Conservation (phyloP, 2,113 vertebrate species). For the Cyprinodon variegatus region DNA sequence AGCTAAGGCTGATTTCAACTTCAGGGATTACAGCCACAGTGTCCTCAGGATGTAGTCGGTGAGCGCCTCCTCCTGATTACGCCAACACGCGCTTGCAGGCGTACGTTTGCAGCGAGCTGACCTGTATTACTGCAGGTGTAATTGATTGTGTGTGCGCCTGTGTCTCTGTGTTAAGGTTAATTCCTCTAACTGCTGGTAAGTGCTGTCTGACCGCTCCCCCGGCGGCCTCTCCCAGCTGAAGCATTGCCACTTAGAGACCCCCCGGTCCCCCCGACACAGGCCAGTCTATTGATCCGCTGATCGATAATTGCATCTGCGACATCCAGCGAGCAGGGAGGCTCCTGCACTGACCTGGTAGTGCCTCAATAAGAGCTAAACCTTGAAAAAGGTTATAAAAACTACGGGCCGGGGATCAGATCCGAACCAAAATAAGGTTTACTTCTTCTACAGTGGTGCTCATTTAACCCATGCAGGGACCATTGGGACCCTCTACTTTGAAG, state of each 20-base stretch:
- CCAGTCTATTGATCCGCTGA: slow-evolving; percentile 71
- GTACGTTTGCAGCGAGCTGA: slow-evolving; percentile 46
- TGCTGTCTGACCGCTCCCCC: slow-evolving; percentile 76
- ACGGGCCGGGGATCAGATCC: slow-evolving; percentile 24
- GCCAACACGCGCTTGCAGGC: slow-evolving; percentile 33
- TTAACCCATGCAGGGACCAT: slow-evolving; percentile 10
- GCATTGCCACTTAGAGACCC: slow-evolving; percentile 76
- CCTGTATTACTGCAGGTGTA: slow-evolving; percentile 62
- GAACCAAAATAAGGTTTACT: slow-evolving; percentile 18
- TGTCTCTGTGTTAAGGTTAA: slow-evolving; percentile 78
- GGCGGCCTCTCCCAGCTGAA: slow-evolving; percentile 71
- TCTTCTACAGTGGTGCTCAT: slow-evolving; percentile 25
- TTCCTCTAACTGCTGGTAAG: slow-evolving; percentile 80
- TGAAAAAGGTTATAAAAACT: slow-evolving; percentile 27
- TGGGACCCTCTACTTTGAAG: not conserved
- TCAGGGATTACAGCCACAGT: slow-evolving; percentile 12
- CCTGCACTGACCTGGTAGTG: slow-evolving; percentile 30
- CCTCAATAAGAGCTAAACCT: slow-evolving; percentile 23
- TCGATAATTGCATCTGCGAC: slow-evolving; percentile 75
- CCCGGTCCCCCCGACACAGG: slow-evolving; percentile 53
- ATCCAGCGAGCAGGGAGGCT: slow-evolving; percentile 42
- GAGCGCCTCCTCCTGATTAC: slow-evolving; percentile 7
- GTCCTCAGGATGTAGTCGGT: slow-evolving; percentile 1
- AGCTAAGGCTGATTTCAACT: slow-evolving; percentile 4
- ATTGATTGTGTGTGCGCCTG: slow-evolving; percentile 72